Percentiles rank a stretch among this genome's conserved stretches.
Evolutionary conservation across 2,888 invertebrate genomes (phyloP).

Genomic region (Proisotoma minuta): DNA sequence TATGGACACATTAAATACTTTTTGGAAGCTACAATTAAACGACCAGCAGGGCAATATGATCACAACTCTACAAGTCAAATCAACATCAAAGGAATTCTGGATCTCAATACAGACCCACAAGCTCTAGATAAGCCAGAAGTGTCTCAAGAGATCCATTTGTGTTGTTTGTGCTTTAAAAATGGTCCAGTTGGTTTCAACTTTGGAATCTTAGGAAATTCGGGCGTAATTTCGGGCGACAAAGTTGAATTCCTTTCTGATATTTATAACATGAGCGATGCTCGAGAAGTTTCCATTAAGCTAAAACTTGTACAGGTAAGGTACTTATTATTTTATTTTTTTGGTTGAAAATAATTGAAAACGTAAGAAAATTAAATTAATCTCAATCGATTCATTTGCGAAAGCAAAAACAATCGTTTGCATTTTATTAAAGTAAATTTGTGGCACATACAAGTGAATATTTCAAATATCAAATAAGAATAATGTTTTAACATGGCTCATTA

Average conservation of each 20-base stretch:
- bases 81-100: slow-evolving; percentile 26
- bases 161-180: slow-evolving; percentile 30
- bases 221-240: slow-evolving; percentile 25
- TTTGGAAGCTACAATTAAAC: slow-evolving; percentile 23
- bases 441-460: no score
- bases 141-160: slow-evolving; percentile 22
- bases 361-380: no score
- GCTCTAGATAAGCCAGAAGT: slow-evolving; percentile 24
- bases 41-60: slow-evolving; percentile 1
- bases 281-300: slow-evolving; percentile 20
- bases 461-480: no score
- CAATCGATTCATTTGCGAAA: no score
- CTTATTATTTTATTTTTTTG: background rate
- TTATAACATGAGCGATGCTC: slow-evolving; percentile 29
- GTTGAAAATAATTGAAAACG: background rate
- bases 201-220: slow-evolving; percentile 16
- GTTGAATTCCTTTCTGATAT: slow-evolving; percentile 28
- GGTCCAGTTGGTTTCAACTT: slow-evolving; percentile 33
- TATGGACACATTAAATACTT: slow-evolving; percentile 27
- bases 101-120: slow-evolving; percentile 26
- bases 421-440: no score
- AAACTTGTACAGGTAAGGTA: slow-evolving; percentile 27
- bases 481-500: no score
- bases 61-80: slow-evolving; percentile 5
- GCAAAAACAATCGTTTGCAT: no score